phyloP scores from a whole-genome alignment of 2,113 vertebrate genomes.

The Pongo pygmaeus region DNA sequence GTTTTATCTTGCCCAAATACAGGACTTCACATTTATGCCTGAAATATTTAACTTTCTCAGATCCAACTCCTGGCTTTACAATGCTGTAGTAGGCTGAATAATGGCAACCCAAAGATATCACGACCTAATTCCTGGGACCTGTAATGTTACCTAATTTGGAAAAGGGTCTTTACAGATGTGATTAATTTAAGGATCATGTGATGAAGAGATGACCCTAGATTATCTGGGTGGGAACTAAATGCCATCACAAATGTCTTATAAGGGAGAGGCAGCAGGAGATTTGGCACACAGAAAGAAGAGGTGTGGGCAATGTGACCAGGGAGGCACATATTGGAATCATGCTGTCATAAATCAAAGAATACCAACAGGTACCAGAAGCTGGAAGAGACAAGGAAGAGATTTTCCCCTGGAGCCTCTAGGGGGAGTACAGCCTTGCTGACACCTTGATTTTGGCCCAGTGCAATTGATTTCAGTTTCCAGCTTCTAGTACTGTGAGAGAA shows the following conservation, averaged over 20 bases:
- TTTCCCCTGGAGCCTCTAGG: too few species aligned
- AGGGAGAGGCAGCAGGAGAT: background rate
- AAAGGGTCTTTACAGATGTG: background rate
- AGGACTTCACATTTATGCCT: background rate
- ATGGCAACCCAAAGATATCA: background rate
- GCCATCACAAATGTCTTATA: background rate
- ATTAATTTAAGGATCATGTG: background rate
- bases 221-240: background rate
- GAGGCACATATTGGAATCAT: background rate
- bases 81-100: background rate
- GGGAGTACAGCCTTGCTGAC: too few species aligned
- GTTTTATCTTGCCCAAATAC: background rate
- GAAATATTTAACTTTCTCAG: background rate
- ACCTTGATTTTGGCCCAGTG: background rate
- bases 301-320: too few species aligned
- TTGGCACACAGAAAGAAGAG: background rate
- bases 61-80: background rate
- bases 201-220: background rate
- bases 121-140: background rate
- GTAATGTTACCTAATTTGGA: background rate
- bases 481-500: background rate
- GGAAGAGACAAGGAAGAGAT: background rate
- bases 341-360: background rate
- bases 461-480: background rate
- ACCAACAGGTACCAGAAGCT: background rate